Conservation (phyloP, 2,797 vertebrate genomes). For the Microctenopoma steveboyesi region DNA sequence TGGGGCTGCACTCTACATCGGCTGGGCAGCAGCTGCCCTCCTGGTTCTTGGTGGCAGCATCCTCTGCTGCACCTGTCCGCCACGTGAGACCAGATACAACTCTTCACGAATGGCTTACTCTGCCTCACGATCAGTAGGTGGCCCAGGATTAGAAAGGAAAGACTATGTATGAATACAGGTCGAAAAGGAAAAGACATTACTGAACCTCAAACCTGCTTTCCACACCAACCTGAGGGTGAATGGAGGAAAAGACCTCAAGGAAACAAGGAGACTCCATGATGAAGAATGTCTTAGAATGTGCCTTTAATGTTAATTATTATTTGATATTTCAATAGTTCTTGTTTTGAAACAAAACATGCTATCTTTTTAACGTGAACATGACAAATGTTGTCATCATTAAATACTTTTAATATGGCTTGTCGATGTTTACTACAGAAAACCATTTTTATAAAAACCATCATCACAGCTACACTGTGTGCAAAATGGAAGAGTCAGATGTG, state of each 20-base stretch:
- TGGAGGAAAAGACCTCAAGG: constrained; percentile 1
- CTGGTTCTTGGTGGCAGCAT: constrained; percentile 89
- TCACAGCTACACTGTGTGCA: constrained; percentile 5
- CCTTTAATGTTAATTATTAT: constrained; percentile 25
- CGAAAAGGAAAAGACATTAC: constrained; percentile 13
- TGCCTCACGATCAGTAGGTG: constrained; percentile 83
- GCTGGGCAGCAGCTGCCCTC: constrained; percentile 90
- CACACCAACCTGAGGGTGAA: not conserved
- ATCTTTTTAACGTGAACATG: constrained; percentile 15
- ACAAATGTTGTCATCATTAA: not conserved
- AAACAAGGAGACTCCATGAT: constrained; percentile 50
- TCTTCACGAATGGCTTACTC: constrained; percentile 89
- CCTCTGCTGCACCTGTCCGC: constrained; percentile 94
- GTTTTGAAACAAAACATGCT: constrained; percentile 3
- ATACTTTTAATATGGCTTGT: constrained; percentile 34
- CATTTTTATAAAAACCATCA: not conserved
- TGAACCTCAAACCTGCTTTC: constrained; percentile 11
- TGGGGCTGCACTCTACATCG: constrained; percentile 90
- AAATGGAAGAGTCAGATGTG: not conserved
- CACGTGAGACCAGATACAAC: constrained; percentile 87
- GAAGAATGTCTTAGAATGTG: constrained; percentile 53
- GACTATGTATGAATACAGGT: constrained; percentile 88
- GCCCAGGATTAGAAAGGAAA: constrained; percentile 89
- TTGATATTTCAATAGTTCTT: not conserved
- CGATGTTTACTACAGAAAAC: constrained; percentile 39